These are phyloP conservation scores for Zaprionus vittiger DNA, from an alignment of 1,140 invertebrate species.

Conservation along the genomic window DNA sequence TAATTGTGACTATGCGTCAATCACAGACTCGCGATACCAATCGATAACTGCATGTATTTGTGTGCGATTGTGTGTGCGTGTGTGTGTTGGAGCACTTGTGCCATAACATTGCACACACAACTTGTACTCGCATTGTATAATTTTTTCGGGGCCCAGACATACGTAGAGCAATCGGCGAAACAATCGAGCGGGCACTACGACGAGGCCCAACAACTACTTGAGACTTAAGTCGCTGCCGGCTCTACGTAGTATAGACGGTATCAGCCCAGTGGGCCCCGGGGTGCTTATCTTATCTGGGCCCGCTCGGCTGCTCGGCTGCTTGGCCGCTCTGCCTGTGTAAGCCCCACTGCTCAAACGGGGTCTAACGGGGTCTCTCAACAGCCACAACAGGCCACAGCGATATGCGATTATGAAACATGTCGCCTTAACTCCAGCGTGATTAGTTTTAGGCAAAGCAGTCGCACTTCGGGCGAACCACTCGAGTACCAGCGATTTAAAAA, in stretches of 20 bases:
- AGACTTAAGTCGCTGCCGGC: slow-evolving; percentile 33
- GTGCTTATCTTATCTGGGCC: slow-evolving; percentile 13
- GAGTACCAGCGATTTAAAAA: slow-evolving; percentile 8
- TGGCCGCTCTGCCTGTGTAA: slow-evolving; percentile 16
- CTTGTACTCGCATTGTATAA: slow-evolving; percentile 27
- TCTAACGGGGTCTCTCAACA: slow-evolving; percentile 15
- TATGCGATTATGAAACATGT: slow-evolving; percentile 64
- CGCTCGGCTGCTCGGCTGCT: not conserved
- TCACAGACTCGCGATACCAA: slow-evolving; percentile 16
- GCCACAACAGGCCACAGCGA: slow-evolving; percentile 7
- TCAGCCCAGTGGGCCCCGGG: not conserved
- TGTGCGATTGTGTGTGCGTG: not conserved
- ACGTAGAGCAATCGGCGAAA: slow-evolving; percentile 31
- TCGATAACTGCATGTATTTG: not conserved
- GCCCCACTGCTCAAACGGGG: slow-evolving; percentile 23
- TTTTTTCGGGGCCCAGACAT: slow-evolving; percentile 18
- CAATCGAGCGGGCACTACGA: slow-evolving; percentile 18
- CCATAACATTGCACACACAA: not conserved
- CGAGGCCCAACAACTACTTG: slow-evolving; percentile 31
- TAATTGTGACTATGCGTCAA: slow-evolving; percentile 54
- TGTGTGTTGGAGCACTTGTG: not conserved
- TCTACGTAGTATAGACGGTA: not conserved
- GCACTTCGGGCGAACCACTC: not conserved
- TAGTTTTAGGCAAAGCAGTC: slow-evolving; percentile 53
- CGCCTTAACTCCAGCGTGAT: slow-evolving; percentile 54